These are phyloP conservation scores for Chroicocephalus ridibundus DNA, from an alignment of 2,113 vertebrate species.

Conservation along the genomic window DNA sequence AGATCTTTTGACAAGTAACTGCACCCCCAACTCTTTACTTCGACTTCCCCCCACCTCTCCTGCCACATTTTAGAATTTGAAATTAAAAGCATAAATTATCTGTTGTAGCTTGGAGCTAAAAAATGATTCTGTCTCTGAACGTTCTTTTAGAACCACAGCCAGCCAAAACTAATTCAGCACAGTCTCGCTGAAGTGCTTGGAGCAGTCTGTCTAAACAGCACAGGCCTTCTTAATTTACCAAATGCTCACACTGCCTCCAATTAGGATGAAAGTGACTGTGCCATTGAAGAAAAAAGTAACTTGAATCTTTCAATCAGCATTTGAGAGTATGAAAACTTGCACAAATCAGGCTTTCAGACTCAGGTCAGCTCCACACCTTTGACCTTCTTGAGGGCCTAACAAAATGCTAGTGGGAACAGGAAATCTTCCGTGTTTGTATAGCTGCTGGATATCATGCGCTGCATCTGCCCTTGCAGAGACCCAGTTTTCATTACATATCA, in stretches of 20 bases:
- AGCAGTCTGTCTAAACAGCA: conserved; percentile 57
- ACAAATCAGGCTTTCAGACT: background rate
- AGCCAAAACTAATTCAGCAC: conserved; percentile 59
- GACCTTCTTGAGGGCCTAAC: background rate
- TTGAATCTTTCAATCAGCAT: background rate
- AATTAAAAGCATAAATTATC: conserved; percentile 73
- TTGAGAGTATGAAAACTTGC: background rate
- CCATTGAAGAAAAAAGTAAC: conserved; percentile 17
- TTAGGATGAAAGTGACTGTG: conserved; percentile 27
- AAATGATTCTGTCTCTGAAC: conserved; percentile 51
- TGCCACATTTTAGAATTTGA: conserved; percentile 45
- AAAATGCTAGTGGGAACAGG: background rate
- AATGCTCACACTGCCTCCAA: background rate
- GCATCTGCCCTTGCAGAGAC: background rate
- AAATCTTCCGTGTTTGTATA: background rate
- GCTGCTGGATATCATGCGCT: background rate
- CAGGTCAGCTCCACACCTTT: background rate
- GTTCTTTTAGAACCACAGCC: conserved; percentile 54
- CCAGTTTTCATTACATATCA: background rate
- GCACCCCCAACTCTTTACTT: background rate
- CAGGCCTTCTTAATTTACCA: conserved; percentile 64
- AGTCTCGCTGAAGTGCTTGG: conserved; percentile 41
- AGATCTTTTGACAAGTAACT: conserved; percentile 11
- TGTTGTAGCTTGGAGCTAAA: conserved; percentile 43
- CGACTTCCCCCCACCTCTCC: background rate